Percentiles rank a stretch among this genome's conserved stretches.
These are phyloP conservation scores for Agapornis canus DNA, from an alignment of 2,797 vertebrate genomes.

Conservation along the genomic window DNA sequence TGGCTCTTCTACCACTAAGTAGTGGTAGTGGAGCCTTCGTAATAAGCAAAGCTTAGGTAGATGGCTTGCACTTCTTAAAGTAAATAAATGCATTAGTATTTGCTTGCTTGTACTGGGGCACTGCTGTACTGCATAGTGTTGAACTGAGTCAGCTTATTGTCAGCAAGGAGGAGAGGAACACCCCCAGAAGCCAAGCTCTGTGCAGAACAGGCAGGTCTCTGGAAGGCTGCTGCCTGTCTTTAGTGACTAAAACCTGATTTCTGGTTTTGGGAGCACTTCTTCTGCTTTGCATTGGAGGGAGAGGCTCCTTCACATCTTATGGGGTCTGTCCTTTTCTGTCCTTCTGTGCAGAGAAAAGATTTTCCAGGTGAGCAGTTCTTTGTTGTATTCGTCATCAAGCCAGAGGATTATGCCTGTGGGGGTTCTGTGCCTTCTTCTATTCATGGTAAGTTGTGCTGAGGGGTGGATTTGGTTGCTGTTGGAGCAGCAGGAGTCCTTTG, in stretches of 20 bases:
- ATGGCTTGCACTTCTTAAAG: neutral
- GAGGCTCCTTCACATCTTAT: neutral
- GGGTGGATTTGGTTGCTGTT: neutral
- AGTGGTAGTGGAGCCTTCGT: neutral
- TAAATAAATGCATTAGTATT: neutral
- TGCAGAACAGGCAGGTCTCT: neutral
- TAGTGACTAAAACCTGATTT: neutral
- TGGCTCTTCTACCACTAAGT: neutral
- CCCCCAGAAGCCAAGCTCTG: neutral
- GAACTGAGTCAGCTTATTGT: neutral
- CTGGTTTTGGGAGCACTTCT: neutral
- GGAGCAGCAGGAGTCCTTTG: neutral
- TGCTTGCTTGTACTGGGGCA: neutral
- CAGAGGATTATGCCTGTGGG: conserved; percentile 82
- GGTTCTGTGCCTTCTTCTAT: conserved; percentile 75
- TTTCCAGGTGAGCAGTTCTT: conserved; percentile 81
- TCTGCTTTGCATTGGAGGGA: neutral
- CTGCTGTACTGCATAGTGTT: neutral
- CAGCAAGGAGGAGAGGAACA: neutral
- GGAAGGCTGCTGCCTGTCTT: neutral
- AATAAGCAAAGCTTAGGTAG: neutral
- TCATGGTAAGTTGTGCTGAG: conserved; percentile 66
- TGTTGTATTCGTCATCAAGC: conserved; percentile 82
- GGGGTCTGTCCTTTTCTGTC: neutral
- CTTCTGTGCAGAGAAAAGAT: conserved; percentile 76